Percentiles rank a stretch among this genome's conserved stretches.
Evolutionary conservation across 2,888 invertebrate genomes (phyloP).

Genomic region (Cantharis nigra): DNA sequence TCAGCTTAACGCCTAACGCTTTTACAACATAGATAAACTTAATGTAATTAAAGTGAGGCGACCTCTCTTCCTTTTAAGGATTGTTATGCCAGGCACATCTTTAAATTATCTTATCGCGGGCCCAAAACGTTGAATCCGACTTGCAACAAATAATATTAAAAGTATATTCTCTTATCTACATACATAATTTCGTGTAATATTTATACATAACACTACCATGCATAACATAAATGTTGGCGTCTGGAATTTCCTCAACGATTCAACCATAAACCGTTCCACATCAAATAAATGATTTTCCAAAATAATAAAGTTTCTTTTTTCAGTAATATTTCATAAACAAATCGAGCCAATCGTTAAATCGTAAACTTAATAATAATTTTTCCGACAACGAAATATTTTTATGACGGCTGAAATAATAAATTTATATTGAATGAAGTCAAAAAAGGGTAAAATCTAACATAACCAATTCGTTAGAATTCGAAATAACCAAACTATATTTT

Average conservation of each 20-base stretch:
- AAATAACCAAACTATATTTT: background rate
- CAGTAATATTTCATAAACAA: background rate
- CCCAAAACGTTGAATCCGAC: constrained; percentile 16
- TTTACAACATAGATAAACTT: constrained; percentile 29
- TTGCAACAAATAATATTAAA: constrained; percentile 12
- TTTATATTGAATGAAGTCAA: background rate
- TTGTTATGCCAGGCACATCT: constrained; percentile 28
- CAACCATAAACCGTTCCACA: background rate
- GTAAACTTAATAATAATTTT: background rate
- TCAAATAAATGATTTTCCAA: background rate
- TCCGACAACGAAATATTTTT: background rate
- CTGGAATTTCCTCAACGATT: background rate
- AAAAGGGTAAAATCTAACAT: background rate
- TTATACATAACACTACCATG: background rate
- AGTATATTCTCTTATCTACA: constrained; percentile 12
- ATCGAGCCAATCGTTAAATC: background rate
- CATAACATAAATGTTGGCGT: background rate
- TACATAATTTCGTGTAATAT: constrained; percentile 9
- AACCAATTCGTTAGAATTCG: background rate
- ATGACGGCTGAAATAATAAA: background rate
- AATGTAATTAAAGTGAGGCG: constrained; percentile 26
- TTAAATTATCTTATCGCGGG: constrained; percentile 25
- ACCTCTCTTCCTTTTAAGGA: constrained; percentile 21
- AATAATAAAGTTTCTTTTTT: background rate
- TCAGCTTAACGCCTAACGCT: constrained; percentile 24